Evolutionary conservation across 2,113 vertebrate genomes (phyloP), one percentile per base, ranked within the genome.

Genomic region (Serinus canaria): DNA sequence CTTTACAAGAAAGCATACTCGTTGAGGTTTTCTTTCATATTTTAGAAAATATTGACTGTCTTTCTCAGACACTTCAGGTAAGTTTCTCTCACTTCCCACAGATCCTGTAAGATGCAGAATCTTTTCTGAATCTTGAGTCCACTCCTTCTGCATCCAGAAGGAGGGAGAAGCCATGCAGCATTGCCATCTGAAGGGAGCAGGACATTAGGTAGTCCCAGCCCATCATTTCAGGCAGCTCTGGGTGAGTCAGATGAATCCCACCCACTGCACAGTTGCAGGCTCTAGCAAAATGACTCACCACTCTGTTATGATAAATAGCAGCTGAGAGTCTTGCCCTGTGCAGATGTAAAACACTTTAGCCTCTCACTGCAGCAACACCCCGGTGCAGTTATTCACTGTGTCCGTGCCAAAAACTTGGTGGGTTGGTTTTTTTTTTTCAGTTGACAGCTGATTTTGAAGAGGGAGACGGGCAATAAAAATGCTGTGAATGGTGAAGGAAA

Each of bases 401-500:
- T 47, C 87, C 16, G 0, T 77, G 72, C 85, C 90, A 92, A 80
- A 67, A 58, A 53, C 55, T 79, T 47, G 27, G 52, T 82, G 63
- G 22, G 70, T 69, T 60, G 8, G 14, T 6, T 9, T 82, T 73
- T 73, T 80, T 85, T 83, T 77, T 86, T 70, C 52, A 75, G 76
- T 75, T 92, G 90, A 87, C 64, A 87, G 88, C 88, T 93, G 89
- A 95, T 90, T 80, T 85, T 1, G 1, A 64, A 88, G 72, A 92
- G 86, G 58, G 80, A 96, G 69, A 52, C 60, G 64, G 53, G 92
- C 95, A 95, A 68, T 95, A 92, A 92, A 93, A 94, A 78, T 75
- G 80, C 92, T 88, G 83, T 87, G 80, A 91, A 88, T 88, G 72
- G 83, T 75, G 76, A 89, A 95, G 92, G 93, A 95, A 96, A 94